Percentiles rank a stretch among this genome's conserved stretches.
Evolutionary conservation across 2,113 vertebrate species (phyloP).

Genomic region (Spermophilus dauricus): DNA sequence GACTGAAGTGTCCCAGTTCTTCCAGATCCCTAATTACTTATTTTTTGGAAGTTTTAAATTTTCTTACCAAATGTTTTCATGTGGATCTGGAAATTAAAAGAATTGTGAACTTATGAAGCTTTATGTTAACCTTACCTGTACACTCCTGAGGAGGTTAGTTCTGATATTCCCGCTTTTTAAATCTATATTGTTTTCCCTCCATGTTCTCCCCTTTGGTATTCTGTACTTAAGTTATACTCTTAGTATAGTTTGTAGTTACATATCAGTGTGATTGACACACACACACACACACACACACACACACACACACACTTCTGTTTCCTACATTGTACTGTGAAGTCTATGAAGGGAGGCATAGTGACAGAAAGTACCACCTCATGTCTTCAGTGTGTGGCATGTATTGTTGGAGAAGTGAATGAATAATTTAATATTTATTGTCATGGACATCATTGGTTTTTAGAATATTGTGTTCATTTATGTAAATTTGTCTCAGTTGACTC

Average conservation of each 20-base stretch:
- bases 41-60: background rate
- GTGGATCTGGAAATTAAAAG: background rate
- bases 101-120: background rate
- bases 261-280: background rate
- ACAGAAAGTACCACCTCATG: background rate
- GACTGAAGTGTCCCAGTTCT: background rate
- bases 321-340: background rate
- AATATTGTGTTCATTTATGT: background rate
- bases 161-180: background rate
- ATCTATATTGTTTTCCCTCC: background rate
- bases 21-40: background rate
- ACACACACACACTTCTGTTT: background rate
- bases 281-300: no score
- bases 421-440: background rate
- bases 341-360: background rate
- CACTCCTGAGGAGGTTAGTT: constrained; percentile 26
- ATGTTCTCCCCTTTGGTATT: background rate
- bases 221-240: background rate
- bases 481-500: background rate
- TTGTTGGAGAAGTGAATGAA: background rate
- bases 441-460: constrained; percentile 5
- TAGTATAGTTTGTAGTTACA: background rate
- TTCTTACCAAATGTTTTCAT: background rate
- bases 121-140: background rate
- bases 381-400: background rate